A percentile compares a stretch with the other conserved stretches of the same genome.
Conservation (phyloP, 2,888 invertebrate genomes). For the Alsophila aescularia region DNA sequence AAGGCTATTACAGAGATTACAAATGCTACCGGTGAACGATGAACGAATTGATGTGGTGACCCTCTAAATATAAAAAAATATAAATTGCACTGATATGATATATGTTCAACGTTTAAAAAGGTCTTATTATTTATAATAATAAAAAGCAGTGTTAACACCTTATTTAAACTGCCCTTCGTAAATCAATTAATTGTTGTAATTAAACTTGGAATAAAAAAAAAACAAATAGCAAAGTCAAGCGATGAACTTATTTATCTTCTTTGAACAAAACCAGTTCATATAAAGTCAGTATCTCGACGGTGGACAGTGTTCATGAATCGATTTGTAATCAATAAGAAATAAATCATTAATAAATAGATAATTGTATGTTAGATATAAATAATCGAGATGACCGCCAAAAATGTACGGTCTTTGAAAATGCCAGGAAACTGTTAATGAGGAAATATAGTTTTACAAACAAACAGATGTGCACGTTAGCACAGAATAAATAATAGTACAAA, state of each 20-base stretch:
- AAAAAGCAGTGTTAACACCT: too few species aligned
- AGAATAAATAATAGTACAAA: too few species aligned
- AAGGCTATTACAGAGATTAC: constrained; percentile 4
- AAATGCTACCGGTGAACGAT: constrained; percentile 12
- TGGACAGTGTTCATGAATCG: too few species aligned
- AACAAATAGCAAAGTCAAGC: too few species aligned
- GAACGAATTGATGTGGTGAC: constrained; percentile 14
- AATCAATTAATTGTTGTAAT: too few species aligned
- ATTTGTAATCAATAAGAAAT: constrained; percentile 9
- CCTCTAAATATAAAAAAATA: background rate
- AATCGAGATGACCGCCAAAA: constrained; percentile 19
- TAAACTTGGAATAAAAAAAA: too few species aligned
- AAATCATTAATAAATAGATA: background rate
- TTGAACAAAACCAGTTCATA: too few species aligned
- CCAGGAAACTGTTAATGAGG: constrained; percentile 30
- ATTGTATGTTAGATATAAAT: constrained; percentile 1
- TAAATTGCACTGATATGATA: background rate
- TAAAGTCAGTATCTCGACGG: too few species aligned
- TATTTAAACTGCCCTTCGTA: too few species aligned
- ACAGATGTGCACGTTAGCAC: constrained; percentile 23
- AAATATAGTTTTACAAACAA: constrained; percentile 29
- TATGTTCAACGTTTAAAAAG: background rate
- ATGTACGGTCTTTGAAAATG: constrained; percentile 15
- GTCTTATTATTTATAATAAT: too few species aligned
- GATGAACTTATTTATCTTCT: too few species aligned